phyloP scores from a whole-genome alignment of 2,113 vertebrate genomes.

The Epinephelus cyanopodus region DNA sequence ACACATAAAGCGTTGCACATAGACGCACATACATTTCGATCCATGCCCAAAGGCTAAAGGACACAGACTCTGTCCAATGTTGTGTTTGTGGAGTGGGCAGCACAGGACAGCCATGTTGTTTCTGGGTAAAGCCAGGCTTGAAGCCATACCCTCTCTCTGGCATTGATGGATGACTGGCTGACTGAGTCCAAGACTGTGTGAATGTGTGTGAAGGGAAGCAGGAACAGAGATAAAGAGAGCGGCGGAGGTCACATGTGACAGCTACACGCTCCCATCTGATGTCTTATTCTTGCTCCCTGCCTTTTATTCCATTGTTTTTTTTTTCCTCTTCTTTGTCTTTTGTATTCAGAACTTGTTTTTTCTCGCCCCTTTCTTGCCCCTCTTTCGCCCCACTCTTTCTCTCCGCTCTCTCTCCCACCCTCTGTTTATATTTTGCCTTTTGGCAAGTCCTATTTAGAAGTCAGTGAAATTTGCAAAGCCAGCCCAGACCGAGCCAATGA shows the following conservation, averaged over 20 bases:
- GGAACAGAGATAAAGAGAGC: constrained; percentile 58
- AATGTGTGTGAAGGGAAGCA: constrained; percentile 58
- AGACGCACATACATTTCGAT: constrained; percentile 27
- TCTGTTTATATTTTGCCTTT: constrained; percentile 47
- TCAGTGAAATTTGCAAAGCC: constrained; percentile 30
- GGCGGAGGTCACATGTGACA: constrained; percentile 44
- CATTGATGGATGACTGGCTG: constrained; percentile 68
- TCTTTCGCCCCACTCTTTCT: background rate
- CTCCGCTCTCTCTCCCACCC: background rate
- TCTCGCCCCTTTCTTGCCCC: background rate
- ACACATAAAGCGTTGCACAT: background rate
- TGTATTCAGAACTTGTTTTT: background rate
- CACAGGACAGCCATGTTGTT: constrained; percentile 71
- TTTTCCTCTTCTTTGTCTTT: constrained; percentile 3
- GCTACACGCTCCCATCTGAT: constrained; percentile 17
- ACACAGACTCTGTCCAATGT: constrained; percentile 58
- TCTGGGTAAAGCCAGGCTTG: constrained; percentile 67
- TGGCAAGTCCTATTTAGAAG: constrained; percentile 41
- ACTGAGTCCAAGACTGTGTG: constrained; percentile 54
- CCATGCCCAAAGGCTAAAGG: constrained; percentile 67
- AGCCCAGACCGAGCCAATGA: constrained; percentile 52
- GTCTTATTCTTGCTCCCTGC: constrained; percentile 18
- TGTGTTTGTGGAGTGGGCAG: constrained; percentile 62
- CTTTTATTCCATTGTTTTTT: background rate
- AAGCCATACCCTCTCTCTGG: constrained; percentile 58